Evolutionary conservation across 1,140 invertebrate genomes (phyloP).

Genomic region (Drosophila nebulosa): DNA sequence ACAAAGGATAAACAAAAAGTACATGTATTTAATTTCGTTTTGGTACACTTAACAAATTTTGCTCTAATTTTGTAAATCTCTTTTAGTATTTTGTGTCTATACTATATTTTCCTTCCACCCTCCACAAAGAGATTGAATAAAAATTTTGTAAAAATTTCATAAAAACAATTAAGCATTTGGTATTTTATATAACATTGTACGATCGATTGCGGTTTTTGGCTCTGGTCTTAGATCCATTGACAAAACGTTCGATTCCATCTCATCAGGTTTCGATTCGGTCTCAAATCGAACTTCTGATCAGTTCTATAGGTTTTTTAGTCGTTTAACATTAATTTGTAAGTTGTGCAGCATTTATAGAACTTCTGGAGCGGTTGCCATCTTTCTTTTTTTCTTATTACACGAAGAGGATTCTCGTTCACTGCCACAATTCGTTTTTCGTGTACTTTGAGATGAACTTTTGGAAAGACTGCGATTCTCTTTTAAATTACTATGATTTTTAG

Average conservation of each 20-base stretch:
- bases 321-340: too few species aligned
- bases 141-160: conserved; percentile 66
- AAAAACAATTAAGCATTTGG: conserved; percentile 28
- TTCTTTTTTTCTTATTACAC: background rate
- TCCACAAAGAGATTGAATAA: conserved; percentile 73
- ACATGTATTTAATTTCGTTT: background rate
- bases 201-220: too few species aligned
- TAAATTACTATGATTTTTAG: background rate
- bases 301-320: too few species aligned
- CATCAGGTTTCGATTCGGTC: too few species aligned
- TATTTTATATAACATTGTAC: conserved; percentile 18
- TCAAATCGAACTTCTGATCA: too few species aligned
- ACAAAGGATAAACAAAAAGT: background rate
- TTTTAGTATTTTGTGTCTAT: conserved; percentile 51
- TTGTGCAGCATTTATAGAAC: too few species aligned
- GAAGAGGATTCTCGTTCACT: background rate
- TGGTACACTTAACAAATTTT: conserved; percentile 23
- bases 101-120: conserved; percentile 31
- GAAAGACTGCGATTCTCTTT: background rate
- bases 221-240: too few species aligned
- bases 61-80: conserved; percentile 50
- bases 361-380: background rate
- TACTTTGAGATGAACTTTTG: background rate
- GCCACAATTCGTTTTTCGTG: background rate
- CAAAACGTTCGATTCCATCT: too few species aligned